Evolutionary conservation across 2,888 invertebrate species (phyloP), one percentile per base, ranked within the genome.

Genomic region (Meganola albula): DNA sequence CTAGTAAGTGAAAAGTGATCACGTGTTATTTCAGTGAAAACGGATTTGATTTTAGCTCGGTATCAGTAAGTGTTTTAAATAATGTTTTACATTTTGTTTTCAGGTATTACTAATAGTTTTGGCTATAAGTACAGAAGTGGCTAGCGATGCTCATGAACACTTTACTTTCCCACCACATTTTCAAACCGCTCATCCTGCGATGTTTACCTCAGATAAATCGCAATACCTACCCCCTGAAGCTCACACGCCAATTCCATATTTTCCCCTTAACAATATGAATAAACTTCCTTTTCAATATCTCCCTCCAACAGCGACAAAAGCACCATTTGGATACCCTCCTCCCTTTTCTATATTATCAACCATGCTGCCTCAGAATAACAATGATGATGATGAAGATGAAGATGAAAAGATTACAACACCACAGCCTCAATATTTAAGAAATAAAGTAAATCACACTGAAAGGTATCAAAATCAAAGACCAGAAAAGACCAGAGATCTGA

Each of bases 1-100:
- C 77, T 78, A 69, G 85, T 84, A 78, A 77, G 83, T 79, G 73
- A 47, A 63, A 60, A 69, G 77, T 61, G 68, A 40, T 55, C 36
- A 50, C 61, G 62, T 45, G 46, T 43, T 45, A 40, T 44, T 49
- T 20, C 32, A 39, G 53, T 53, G 53, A 37, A 27, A 49, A 45
- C 51, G 43, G 40, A 53, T 53, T 29, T 57, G 56, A 55, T 59
- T 61, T 55, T 44, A 53, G 27, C 37, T 51, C 38, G 34, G 44
- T 32, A 36, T 53, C 28, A 36, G 71, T 71, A 64, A 73, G 70
- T 72, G 31, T 3, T 22, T 26, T 3, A 31, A 13, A 41, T 33
- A 35, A 14, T 44, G n/a, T 26, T 23, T 24, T 2, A 12, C 16
- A 27, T 27, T 58, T 52, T 54, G 47, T 58, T 83, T 75, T 53